These are phyloP conservation scores for Mormyrus lacerda DNA, from an alignment of 2,113 vertebrate species.

Conservation along the genomic window DNA sequence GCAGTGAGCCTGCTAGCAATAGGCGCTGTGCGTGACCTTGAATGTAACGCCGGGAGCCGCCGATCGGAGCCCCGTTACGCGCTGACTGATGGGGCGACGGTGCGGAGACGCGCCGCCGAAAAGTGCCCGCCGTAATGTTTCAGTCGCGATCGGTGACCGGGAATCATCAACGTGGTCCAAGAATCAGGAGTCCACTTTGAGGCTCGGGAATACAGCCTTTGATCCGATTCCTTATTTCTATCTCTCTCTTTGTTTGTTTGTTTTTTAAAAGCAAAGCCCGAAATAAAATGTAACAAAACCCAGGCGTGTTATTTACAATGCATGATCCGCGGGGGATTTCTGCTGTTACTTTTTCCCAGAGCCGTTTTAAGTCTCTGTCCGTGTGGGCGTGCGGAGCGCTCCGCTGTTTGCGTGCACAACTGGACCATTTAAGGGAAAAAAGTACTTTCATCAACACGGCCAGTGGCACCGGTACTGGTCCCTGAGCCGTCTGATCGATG, in stretches of 20 bases:
- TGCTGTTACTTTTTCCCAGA: neutral
- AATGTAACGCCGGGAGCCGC: constrained; percentile 3
- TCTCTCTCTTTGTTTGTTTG: neutral
- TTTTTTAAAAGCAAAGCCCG: neutral
- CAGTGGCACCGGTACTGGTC: neutral
- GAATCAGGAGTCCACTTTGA: neutral
- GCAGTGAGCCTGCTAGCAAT: neutral
- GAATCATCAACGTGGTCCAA: neutral
- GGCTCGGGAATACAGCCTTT: neutral
- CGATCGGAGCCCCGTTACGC: neutral
- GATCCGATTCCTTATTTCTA: neutral
- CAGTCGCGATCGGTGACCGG: too few species aligned
- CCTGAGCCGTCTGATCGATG: too few species aligned
- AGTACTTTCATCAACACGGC: neutral
- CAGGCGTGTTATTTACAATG: neutral
- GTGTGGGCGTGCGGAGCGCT: constrained; percentile 8
- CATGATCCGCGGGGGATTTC: neutral
- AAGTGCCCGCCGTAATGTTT: neutral
- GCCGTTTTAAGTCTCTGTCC: neutral
- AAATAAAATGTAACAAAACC: neutral
- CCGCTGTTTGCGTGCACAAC: neutral
- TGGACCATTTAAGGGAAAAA: constrained; percentile 25
- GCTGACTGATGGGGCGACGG: neutral
- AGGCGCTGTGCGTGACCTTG: constrained; percentile 15
- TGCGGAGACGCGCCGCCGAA: neutral